Evolutionary conservation across 2,797 vertebrate genomes (phyloP), one percentile per base, ranked within the genome.

Genomic region (Decapterus maruadsi): DNA sequence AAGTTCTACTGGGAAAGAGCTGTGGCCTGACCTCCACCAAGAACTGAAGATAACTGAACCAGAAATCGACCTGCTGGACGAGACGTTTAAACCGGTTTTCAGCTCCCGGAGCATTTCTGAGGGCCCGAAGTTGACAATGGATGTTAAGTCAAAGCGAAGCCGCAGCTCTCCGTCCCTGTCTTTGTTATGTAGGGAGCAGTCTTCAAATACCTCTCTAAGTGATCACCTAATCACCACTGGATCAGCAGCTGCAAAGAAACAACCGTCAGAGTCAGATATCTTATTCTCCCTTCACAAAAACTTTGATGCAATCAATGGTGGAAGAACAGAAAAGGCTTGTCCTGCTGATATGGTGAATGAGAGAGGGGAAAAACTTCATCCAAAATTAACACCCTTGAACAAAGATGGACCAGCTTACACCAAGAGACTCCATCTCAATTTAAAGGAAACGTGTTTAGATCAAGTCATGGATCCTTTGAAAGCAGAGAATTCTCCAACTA

Each of bases 11-110:
- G 69, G 54, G 51, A 91, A 93, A 55, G 90, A 94, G 0, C 66
- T 91, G 22, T 97, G 96, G 96, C 87, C 95, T 8, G 95, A 97
- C 72, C 91, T 95, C 84, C 95, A 96, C 68, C 95, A 96, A 53
- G 96, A 98, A 78, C 90, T 98, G 79, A 97, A 95, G 92, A 97
- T 97, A 75, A 95, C 96, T 0, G 96, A 97, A 87, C 94, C 96
- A 46, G 96, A 97, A 84, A 95, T 95, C 36, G 95, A 96, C 48
- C 66, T 81, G 50, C 63, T 89, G 72, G 82, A 92, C 61, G 90
- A 92, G 53, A 91, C 90, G 7, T 89, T 87, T 10, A 92, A 91
- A 72, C 81, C 92, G 0, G 83, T 87, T 60, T 84, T 91, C 11
- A 34, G 67, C 50, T 78, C 87, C 57, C 81, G 83, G 13, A 91